Conservation (phyloP, 2,797 vertebrate species). For the Centroberyx gerrardi region DNA sequence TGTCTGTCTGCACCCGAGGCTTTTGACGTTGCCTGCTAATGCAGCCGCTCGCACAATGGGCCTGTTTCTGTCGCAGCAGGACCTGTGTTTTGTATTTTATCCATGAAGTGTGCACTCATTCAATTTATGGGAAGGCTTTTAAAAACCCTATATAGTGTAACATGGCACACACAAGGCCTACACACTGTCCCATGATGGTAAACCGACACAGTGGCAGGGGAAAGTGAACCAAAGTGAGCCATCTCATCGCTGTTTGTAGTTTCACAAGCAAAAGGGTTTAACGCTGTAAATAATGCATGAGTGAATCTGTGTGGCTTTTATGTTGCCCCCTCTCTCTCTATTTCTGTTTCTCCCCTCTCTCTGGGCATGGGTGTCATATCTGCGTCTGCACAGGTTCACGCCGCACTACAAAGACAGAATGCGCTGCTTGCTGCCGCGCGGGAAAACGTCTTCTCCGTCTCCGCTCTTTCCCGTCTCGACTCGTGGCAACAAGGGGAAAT, state of each 20-base stretch:
- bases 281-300: constrained; percentile 56
- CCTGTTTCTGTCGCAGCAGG: neutral
- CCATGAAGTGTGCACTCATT: neutral
- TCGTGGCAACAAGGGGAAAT: constrained; percentile 1
- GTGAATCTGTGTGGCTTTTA: constrained; percentile 36
- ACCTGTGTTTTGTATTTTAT: neutral
- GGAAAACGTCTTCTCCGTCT: constrained; percentile 7
- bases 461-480: constrained; percentile 12
- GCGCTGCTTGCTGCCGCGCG: constrained; percentile 13
- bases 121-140: neutral
- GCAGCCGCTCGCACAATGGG: neutral
- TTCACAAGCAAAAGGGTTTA: constrained; percentile 44
- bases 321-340: constrained; percentile 26
- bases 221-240: no score
- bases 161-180: no score
- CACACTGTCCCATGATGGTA: no score
- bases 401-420: constrained; percentile 13
- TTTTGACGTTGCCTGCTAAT: neutral
- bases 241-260: constrained; percentile 24
- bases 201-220: no score
- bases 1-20: constrained; percentile 13
- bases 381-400: constrained; percentile 33
- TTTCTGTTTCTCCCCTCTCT: constrained; percentile 35
- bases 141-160: no score
- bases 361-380: constrained; percentile 25